phyloP scores from a whole-genome alignment of 2,113 vertebrate species.

The Elaphurus davidianus region DNA sequence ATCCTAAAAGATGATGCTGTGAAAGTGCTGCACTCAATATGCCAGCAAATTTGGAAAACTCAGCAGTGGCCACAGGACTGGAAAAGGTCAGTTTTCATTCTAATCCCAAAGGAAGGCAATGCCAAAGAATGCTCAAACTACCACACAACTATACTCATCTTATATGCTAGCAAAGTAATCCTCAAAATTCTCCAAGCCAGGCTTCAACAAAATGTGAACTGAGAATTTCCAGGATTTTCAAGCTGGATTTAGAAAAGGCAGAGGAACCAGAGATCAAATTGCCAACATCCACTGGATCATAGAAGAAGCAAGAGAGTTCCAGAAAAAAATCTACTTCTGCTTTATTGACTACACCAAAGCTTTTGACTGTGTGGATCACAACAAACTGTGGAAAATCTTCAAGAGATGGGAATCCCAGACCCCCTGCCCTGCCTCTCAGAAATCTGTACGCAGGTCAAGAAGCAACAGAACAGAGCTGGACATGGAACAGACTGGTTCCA shows the following conservation, averaged over 20 bases:
- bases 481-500: neutral
- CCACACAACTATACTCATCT: neutral
- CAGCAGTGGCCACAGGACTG: neutral
- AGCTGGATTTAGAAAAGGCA: neutral
- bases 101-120: neutral
- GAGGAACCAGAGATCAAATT: neutral
- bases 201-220: neutral
- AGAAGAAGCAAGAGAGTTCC: neutral
- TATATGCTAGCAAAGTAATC: neutral
- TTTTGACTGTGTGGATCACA: neutral
- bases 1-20: neutral
- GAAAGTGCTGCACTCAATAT: neutral
- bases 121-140: neutral
- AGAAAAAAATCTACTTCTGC: neutral
- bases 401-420: neutral
- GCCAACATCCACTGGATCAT: neutral
- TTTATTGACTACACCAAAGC: neutral
- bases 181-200: neutral
- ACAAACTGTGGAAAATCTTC: neutral
- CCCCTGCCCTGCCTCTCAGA: neutral
- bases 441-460: neutral
- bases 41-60: neutral
- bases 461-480: neutral
- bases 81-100: neutral
- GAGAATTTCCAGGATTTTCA: neutral